phyloP scores from a whole-genome alignment of 2,888 invertebrate genomes.

The Andrena dorsata region DNA sequence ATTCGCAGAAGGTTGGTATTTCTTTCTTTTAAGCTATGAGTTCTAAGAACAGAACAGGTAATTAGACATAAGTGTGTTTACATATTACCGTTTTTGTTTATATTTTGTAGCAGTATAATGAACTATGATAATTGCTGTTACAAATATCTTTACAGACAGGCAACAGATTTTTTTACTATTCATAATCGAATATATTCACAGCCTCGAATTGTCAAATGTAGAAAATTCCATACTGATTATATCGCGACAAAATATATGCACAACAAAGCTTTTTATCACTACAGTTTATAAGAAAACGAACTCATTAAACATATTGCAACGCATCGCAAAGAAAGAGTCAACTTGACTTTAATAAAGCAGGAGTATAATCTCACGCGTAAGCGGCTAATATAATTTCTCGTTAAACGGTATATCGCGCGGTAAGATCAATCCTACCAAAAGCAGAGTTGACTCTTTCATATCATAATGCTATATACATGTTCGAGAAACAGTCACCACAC shows the following conservation, averaged over 20 bases:
- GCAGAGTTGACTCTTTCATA: slow-evolving; percentile 33
- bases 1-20: slow-evolving; percentile 96
- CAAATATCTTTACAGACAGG: too few species aligned
- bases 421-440: neutral
- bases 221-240: slow-evolving; percentile 34
- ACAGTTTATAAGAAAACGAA: slow-evolving; percentile 31
- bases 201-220: neutral
- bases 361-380: neutral
- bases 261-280: slow-evolving; percentile 53
- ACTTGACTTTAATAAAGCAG: slow-evolving; percentile 29
- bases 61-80: slow-evolving; percentile 62
- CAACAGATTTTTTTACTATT: neutral
- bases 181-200: neutral
- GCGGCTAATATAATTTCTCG: neutral
- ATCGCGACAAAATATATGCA: slow-evolving; percentile 56
- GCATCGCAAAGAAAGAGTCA: slow-evolving; percentile 14
- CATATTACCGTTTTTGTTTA: slow-evolving; percentile 41
- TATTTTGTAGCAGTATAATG: slow-evolving; percentile 57
- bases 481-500: slow-evolving; percentile 16
- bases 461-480: slow-evolving; percentile 17
- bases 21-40: slow-evolving; percentile 53
- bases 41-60: slow-evolving; percentile 55
- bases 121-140: neutral
- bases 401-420: neutral
- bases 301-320: slow-evolving; percentile 17